Percentiles rank a stretch among this genome's conserved stretches.
Conservation (phyloP, 2,797 vertebrate genomes). For the Trachops cirrhosus region DNA sequence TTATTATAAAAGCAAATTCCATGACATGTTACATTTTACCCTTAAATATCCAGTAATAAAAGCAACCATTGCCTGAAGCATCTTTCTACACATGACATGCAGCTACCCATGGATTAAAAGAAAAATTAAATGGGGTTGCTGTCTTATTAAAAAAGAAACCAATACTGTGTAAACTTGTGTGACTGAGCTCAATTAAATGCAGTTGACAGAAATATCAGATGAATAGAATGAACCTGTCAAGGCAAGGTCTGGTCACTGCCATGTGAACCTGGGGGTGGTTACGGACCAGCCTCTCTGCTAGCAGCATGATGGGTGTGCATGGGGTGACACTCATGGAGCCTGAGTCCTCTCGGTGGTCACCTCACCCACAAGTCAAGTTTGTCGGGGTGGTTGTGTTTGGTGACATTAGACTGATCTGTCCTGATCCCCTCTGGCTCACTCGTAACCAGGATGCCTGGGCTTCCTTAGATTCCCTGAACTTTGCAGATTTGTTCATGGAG, state of each 20-base stretch:
- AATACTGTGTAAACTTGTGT: not conserved
- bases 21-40: not conserved
- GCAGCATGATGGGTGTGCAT: rapidly evolving
- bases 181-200: not conserved
- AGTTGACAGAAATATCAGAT: not conserved
- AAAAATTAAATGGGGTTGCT: not conserved
- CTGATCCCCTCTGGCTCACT: not conserved
- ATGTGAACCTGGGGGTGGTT: not conserved
- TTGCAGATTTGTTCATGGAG: not conserved
- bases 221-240: not conserved
- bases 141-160: slow-evolving; percentile 20
- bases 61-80: not conserved
- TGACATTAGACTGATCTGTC: not conserved
- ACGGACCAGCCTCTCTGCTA: not conserved
- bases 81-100: not conserved
- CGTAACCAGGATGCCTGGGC: not conserved
- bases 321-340: not conserved
- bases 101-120: not conserved
- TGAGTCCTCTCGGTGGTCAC: not conserved
- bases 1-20: not conserved
- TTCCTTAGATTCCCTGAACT: not conserved
- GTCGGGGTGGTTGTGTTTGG: not conserved
- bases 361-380: not conserved
- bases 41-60: not conserved
- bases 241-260: not conserved